phyloP scores from a whole-genome alignment of 1,140 invertebrate genomes.

The Drosophila virilis region DNA sequence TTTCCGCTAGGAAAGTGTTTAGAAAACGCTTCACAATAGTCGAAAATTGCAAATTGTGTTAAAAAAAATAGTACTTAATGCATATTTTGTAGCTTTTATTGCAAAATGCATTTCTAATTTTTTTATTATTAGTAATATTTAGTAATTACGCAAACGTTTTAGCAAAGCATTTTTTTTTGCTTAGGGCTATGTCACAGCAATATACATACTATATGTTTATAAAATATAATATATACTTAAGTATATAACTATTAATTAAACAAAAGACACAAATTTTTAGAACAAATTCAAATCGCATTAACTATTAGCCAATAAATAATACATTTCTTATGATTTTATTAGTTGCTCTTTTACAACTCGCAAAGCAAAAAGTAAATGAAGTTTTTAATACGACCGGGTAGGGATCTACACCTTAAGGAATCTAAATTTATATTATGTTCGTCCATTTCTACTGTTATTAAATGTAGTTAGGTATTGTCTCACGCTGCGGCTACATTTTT shows the following conservation, averaged over 20 bases:
- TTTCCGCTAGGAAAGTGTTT: slow-evolving; percentile 70
- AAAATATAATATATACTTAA: slow-evolving; percentile 36
- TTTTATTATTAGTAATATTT: slow-evolving; percentile 47
- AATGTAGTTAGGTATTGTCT: not conserved
- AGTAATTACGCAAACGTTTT: slow-evolving; percentile 26
- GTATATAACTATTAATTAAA: slow-evolving; percentile 49
- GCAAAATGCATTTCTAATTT: slow-evolving; percentile 26
- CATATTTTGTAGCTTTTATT: slow-evolving; percentile 23
- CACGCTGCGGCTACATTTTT: not conserved
- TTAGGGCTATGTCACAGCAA: slow-evolving; percentile 43
- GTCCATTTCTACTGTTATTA: not conserved
- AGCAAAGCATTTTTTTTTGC: slow-evolving; percentile 43
- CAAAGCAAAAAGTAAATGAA: not conserved
- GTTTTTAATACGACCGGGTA: not conserved
- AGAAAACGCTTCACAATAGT: slow-evolving; percentile 44
- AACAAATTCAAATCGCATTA: slow-evolving; percentile 72
- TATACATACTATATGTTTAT: slow-evolving; percentile 54
- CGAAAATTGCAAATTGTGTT: slow-evolving; percentile 41
- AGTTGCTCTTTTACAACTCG: slow-evolving; percentile 42
- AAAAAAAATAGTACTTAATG: slow-evolving; percentile 37
- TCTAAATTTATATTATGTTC: not conserved
- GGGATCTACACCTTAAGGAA: not conserved
- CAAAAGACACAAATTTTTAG: slow-evolving; percentile 56
- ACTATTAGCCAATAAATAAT: slow-evolving; percentile 70
- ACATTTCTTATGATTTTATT: slow-evolving; percentile 66